Conservation (phyloP, 2,797 vertebrate genomes). For the Knipowitschia caucasica region DNA sequence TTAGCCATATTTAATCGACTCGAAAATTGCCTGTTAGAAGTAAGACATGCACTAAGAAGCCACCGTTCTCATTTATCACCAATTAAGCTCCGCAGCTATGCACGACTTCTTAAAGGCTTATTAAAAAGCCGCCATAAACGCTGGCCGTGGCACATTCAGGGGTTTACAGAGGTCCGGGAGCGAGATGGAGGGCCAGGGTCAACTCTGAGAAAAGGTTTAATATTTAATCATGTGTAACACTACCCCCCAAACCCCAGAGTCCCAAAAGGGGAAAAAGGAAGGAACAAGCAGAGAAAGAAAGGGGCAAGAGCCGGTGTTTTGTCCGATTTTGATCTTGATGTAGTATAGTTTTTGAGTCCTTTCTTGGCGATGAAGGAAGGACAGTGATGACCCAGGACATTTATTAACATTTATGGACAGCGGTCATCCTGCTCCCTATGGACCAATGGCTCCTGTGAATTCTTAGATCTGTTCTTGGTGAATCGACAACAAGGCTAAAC, state of each 20-base stretch:
- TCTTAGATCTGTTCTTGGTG: too few species aligned
- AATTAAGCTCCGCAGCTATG: too few species aligned
- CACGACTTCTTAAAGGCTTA: neutral
- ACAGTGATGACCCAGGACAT: too few species aligned
- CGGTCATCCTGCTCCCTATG: too few species aligned
- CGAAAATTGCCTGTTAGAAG: neutral
- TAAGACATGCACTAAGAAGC: neutral
- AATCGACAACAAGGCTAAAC: too few species aligned
- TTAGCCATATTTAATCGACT: neutral
- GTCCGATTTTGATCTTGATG: too few species aligned
- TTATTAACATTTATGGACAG: too few species aligned
- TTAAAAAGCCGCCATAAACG: neutral
- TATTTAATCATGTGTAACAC: conserved; percentile 73
- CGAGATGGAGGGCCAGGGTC: conserved; percentile 48
- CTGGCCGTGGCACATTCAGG: conserved; percentile 19
- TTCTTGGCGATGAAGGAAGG: too few species aligned
- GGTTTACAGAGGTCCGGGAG: conserved; percentile 36
- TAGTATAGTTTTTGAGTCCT: too few species aligned
- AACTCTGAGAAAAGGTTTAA: conserved; percentile 67
- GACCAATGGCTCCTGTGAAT: too few species aligned
- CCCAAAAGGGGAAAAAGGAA: neutral
- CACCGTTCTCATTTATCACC: neutral
- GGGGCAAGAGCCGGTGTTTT: neutral
- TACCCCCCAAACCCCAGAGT: conserved; percentile 55
- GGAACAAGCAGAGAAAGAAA: conserved; percentile 7